Evolutionary conservation across 2,888 invertebrate species (phyloP).

Genomic region (Microchrysa polita): DNA sequence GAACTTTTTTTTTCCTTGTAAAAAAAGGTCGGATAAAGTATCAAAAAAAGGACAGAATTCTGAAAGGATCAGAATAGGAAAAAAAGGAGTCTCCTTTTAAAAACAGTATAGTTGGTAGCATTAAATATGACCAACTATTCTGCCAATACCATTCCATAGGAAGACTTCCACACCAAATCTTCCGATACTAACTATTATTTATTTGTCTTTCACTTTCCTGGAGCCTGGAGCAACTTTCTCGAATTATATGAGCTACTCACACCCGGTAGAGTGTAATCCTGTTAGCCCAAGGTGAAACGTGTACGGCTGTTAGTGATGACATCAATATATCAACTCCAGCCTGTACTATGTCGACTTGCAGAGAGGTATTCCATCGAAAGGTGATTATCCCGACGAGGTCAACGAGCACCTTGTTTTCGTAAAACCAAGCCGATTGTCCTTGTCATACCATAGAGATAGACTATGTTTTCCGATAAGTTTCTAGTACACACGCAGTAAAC

Average conservation of each 20-base stretch:
- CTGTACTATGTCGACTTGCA: not conserved
- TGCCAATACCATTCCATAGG: too few species aligned
- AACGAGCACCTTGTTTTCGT: not conserved
- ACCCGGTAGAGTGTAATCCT: constrained; percentile 11
- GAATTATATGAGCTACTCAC: constrained; percentile 15
- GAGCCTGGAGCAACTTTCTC: not conserved
- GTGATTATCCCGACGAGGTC: constrained; percentile 8
- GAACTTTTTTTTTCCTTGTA: too few species aligned
- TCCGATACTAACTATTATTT: not conserved
- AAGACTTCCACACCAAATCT: too few species aligned
- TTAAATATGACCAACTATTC: too few species aligned
- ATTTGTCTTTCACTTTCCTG: not conserved
- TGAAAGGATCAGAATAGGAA: too few species aligned
- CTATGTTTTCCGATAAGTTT: constrained; percentile 5
- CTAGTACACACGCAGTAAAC: not conserved
- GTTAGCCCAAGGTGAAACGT: constrained; percentile 4
- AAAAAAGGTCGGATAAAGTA: too few species aligned
- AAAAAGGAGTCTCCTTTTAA: too few species aligned
- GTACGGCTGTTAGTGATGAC: constrained; percentile 16
- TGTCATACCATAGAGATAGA: not conserved
- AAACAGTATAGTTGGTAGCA: too few species aligned
- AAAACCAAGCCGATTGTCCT: not conserved
- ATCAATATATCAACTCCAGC: constrained; percentile 22
- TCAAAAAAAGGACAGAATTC: too few species aligned
- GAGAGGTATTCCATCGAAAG: not conserved